Percentiles rank a stretch among this genome's conserved stretches.
phyloP scores from a whole-genome alignment of 2,888 invertebrate genomes.

The Melieria crassipennis region DNA sequence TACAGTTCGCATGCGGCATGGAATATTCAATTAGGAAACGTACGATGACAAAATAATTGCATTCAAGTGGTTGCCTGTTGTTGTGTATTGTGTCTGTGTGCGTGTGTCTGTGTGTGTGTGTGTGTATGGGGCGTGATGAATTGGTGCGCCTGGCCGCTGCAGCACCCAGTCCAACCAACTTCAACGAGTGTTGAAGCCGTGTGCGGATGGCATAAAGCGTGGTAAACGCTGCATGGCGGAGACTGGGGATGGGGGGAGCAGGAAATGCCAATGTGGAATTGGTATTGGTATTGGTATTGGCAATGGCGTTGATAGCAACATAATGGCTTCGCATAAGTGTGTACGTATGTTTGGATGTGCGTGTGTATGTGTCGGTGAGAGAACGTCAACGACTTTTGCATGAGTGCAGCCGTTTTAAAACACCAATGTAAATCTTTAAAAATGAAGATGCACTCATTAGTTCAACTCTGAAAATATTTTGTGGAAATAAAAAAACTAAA shows the following conservation, averaged over 20 bases:
- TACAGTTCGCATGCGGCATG: conserved; percentile 47
- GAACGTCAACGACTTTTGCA: no score
- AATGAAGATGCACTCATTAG: no score
- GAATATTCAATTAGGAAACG: conserved; percentile 65
- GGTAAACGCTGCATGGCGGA: neutral
- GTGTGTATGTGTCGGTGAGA: no score
- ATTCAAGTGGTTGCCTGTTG: conserved; percentile 59
- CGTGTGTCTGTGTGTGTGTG: neutral
- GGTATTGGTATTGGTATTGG: neutral
- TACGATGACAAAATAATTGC: conserved; percentile 65
- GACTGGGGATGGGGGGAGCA: neutral
- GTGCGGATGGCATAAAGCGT: neutral
- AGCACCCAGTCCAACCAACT: neutral
- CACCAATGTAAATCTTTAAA: no score
- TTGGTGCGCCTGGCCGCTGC: neutral
- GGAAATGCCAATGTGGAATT: neutral
- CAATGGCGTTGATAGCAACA: conserved; percentile 1
- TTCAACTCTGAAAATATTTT: no score
- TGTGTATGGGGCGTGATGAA: neutral
- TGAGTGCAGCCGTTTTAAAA: no score
- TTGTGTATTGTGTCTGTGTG: conserved; percentile 27
- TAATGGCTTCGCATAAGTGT: neutral
- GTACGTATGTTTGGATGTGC: no score
- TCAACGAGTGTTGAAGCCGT: neutral
- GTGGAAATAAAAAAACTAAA: no score